Conservation (phyloP, 1,140 invertebrate species). For the Harpegnathos saltator region DNA sequence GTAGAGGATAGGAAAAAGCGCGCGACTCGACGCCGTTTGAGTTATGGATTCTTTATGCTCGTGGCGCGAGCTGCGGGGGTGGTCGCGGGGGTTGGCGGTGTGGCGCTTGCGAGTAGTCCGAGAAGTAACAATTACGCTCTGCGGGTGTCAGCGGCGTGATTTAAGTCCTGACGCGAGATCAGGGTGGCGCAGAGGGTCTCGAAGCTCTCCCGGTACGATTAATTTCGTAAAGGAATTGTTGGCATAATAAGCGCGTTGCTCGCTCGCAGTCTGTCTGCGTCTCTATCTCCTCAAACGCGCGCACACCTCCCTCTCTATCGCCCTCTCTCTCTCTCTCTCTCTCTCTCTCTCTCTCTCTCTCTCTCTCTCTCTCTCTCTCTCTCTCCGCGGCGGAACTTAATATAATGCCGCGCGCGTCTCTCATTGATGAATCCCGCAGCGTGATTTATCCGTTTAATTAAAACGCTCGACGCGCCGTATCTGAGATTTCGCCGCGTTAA, state of each 20-base stretch:
- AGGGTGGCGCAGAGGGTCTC: background rate
- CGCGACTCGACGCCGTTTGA: constrained; percentile 55
- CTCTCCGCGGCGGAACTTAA: constrained; percentile 32
- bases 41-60: constrained; percentile 65
- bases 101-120: constrained; percentile 46
- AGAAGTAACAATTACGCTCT: constrained; percentile 74
- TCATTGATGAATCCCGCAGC: constrained; percentile 47
- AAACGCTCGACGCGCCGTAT: constrained; percentile 28
- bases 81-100: background rate
- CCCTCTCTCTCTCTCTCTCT: background rate
- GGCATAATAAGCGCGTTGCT: constrained; percentile 55
- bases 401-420: constrained; percentile 44
- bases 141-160: constrained; percentile 72
- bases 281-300: background rate
- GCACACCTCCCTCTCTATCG: background rate
- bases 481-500: constrained; percentile 37
- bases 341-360: background rate
- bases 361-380: constrained; percentile 13
- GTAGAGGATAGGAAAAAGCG: constrained; percentile 63
- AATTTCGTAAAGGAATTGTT: constrained; percentile 67
- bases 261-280: background rate
- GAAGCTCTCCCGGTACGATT: constrained; percentile 52
- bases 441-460: constrained; percentile 67
- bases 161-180: constrained; percentile 60
- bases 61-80: constrained; percentile 58